Base-by-base conservation (phyloP, 2,797 vertebrate species). In the Arnoldichthys spilopterus region DNA sequence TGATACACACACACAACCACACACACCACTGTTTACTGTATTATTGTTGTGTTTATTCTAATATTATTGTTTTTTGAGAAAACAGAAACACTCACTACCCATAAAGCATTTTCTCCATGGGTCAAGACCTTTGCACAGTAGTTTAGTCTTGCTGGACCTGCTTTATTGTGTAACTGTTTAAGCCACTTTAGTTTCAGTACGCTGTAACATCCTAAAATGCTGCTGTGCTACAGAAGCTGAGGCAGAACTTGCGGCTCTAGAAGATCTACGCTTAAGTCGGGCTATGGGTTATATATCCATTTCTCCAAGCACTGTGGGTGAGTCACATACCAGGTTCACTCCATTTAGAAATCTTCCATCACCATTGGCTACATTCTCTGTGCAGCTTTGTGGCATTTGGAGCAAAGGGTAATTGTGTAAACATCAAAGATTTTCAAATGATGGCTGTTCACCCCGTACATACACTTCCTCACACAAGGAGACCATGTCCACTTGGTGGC, bases 221-320 rank as follows among this genome's bases (percentile, higher is more conserved):
- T 26, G 34, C 83, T 86, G 80, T 69, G 37, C 75, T 74, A 66
- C 83, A 92, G 91, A 91, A 79, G 92, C 91, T 3, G 89, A 91
- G 83, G 92, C 87, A 2, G 91, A 93, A 85, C 88, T 92, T 0
- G 87, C 90, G 0, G 90, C 91, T 47, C 81, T 92, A 43, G 92
- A 91, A 77, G 88, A 90, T 76, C 85, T 92, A 2, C 85, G 88
- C n/a, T 83, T 91, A 79, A 91, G 90, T 83, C 86, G 79, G 83
- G 88, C 90, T 0, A 90, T 90, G 89, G 82, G 86, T 20, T 91
- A 89, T 6, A 88, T 93, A 18, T 92, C 89, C 81, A 90, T 92
- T 0, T 72, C 86, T 72, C 91, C 92, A 76, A 92, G 90, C 82
- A 88, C 82, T 32, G 92, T 92, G 6, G 92, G 92, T 93, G 85